phyloP scores from a whole-genome alignment of 2,888 invertebrate genomes.

The Volucella bombylans region DNA sequence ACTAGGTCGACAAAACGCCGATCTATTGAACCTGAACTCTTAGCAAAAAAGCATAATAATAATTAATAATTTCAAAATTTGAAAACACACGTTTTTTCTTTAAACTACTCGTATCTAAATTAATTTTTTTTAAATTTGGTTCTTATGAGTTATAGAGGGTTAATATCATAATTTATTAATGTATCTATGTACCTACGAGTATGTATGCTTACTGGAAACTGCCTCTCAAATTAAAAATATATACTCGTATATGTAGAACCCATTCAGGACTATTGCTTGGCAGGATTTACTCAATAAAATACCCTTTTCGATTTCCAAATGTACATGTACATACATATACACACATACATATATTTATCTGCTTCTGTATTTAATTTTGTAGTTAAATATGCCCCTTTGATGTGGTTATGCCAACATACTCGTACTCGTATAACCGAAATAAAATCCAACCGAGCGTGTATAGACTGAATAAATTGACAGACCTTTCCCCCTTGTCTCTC shows the following conservation, averaged over 20 bases:
- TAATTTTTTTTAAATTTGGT: too few species aligned
- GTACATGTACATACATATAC: too few species aligned
- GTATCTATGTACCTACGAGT: background rate
- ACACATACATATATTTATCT: too few species aligned
- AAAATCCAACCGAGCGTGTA: conserved; percentile 58
- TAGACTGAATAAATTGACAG: conserved; percentile 53
- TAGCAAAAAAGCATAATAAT: too few species aligned
- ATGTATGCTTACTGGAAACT: background rate
- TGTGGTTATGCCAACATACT: conserved; percentile 56
- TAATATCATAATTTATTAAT: conserved; percentile 2
- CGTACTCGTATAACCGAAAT: conserved; percentile 35
- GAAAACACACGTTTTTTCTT: too few species aligned
- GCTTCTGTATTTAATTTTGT: conserved; percentile 49
- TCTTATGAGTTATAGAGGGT: too few species aligned
- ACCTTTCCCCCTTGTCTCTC: conserved; percentile 38
- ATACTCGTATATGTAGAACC: background rate
- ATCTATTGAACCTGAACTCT: too few species aligned
- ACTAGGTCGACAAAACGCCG: too few species aligned
- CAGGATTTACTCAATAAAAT: conserved; percentile 25
- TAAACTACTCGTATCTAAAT: too few species aligned
- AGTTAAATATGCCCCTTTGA: conserved; percentile 65
- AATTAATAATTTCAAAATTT: too few species aligned
- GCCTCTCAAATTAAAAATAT: conserved; percentile 7
- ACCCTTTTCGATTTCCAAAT: background rate
- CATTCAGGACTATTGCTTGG: background rate